Evolutionary conservation across 1,140 invertebrate species (phyloP), one percentile per base, ranked within the genome.

Genomic region (Orussus abietinus): DNA sequence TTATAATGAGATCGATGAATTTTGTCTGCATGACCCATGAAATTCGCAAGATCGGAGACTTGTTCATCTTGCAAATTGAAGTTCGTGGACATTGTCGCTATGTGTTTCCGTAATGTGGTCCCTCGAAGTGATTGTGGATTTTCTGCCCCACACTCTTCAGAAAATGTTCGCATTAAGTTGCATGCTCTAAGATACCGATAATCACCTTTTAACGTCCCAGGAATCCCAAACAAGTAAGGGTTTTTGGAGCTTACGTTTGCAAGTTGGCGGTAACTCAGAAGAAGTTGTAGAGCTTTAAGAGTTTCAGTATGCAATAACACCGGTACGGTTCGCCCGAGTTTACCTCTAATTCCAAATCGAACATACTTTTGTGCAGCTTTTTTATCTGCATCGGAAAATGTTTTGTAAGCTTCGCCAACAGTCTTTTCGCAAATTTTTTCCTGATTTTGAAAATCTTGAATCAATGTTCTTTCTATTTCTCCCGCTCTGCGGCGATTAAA

Each of bases 11-110:
- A 21, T 18, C 42, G 36, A 25, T 51, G 45, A 19, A 48, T 51
- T 45, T 48, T 39, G 9, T 37, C 14, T 2, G 33, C 42, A 17
- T 51, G 41, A 9, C 51, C 51, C 47, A 53, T 50, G n/a, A 45
- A 47, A 14, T 50, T 44, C 6, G 39, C 39, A 3, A 49, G 11
- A 13, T 41, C 43, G 5, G 22, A 15, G 4, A 36, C 37, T 22
- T 44, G 14, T 2, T 7, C 21, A 15, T 46, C 47, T 0, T 28
- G 29, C 2, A 53, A 17, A 19, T 49, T 30, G 4, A 53, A 33
- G 9, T 38, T 26, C 3, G 41, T 26, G 15, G 42, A 43, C 13
- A 28, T 17, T 26, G 42, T 49, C 11, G 50, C 46, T 25, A 52
- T 22, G 25, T 49, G 50, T n/a, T 52, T 52, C 28, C 46, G 29